phyloP scores from a whole-genome alignment of 2,113 vertebrate genomes.

The Apodemus speciosus region DNA sequence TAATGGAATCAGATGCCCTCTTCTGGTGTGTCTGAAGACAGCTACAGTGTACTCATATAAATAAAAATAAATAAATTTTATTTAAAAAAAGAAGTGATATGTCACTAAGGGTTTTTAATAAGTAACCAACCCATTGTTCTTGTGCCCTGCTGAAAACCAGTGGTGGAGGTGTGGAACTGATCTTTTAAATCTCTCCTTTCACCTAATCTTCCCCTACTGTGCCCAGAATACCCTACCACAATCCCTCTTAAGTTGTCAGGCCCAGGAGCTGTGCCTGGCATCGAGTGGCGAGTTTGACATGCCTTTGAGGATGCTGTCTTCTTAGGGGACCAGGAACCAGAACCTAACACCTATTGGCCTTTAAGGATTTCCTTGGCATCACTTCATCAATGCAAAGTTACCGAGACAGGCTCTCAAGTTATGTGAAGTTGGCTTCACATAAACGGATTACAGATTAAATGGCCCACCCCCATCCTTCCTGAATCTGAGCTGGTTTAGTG shows the following conservation, averaged over 20 bases:
- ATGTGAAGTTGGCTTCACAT: neutral
- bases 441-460: neutral
- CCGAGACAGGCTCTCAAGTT: neutral
- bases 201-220: neutral
- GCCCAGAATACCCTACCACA: neutral
- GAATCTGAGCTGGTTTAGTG: neutral
- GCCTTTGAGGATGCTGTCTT: neutral
- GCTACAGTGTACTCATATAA: too few species aligned
- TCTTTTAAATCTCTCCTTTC: neutral
- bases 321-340: neutral
- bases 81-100: too few species aligned
- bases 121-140: neutral
- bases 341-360: neutral
- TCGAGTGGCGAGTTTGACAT: neutral
- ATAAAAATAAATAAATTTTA: too few species aligned
- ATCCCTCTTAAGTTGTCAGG: neutral
- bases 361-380: neutral
- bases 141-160: neutral
- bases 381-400: neutral
- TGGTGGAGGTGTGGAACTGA: rapidly evolving
- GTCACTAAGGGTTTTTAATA: neutral
- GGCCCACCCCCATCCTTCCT: neutral
- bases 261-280: neutral
- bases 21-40: too few species aligned
- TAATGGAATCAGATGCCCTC: too few species aligned